phyloP scores from a whole-genome alignment of 2,113 vertebrate genomes.

The Hemicordylus capensis region DNA sequence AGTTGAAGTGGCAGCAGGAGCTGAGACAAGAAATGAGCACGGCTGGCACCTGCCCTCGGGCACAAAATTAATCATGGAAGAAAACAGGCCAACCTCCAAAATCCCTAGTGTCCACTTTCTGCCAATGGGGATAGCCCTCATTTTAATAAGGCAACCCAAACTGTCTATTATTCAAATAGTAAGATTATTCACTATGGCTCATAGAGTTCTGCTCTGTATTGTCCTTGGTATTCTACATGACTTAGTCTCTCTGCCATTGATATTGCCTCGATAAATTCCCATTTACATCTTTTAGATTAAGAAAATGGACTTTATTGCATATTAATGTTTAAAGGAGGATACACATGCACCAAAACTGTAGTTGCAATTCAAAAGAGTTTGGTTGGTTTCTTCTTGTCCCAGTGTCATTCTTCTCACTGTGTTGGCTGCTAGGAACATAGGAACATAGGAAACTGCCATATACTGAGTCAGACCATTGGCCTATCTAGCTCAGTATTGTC shows the following conservation, averaged over 20 bases:
- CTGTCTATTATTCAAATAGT: constrained; percentile 67
- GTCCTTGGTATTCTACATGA: constrained; percentile 18
- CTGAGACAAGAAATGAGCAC: constrained; percentile 75
- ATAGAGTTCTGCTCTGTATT: constrained; percentile 56
- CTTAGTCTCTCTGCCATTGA: not conserved
- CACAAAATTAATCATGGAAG: constrained; percentile 82
- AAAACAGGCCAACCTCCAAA: constrained; percentile 70
- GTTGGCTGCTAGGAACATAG: no score
- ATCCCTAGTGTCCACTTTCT: constrained; percentile 64
- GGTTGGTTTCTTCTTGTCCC: not conserved
- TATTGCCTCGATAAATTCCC: constrained; percentile 3
- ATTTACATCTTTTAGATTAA: constrained; percentile 33
- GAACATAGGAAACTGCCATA: no score
- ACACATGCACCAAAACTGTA: not conserved
- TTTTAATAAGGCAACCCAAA: constrained; percentile 68
- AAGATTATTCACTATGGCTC: constrained; percentile 58
- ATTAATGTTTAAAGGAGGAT: not conserved
- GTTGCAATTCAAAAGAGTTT: not conserved
- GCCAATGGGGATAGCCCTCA: constrained; percentile 62
- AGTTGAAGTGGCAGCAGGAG: constrained; percentile 81
- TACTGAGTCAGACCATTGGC: no score
- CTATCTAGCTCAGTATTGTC: no score
- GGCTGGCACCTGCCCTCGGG: constrained; percentile 78
- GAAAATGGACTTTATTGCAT: constrained; percentile 17
- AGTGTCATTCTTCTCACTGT: not conserved